These are phyloP conservation scores for Phthorimaea operculella DNA, from an alignment of 1,140 invertebrate species.

Conservation along the genomic window DNA sequence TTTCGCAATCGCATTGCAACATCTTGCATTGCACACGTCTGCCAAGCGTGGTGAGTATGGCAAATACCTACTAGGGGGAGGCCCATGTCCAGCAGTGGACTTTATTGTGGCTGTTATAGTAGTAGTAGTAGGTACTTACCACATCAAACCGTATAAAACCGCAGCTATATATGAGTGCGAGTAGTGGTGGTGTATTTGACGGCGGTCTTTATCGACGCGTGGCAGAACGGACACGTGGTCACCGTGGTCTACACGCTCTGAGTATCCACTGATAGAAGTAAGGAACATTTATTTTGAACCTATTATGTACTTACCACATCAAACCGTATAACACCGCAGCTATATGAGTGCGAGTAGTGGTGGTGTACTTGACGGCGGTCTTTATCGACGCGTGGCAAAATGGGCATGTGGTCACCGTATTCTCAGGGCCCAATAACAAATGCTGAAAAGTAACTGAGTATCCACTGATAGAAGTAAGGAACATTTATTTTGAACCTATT, in stretches of 20 bases:
- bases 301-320: slow-evolving; percentile 66
- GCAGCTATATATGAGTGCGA: slow-evolving; percentile 71
- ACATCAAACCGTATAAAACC: slow-evolving; percentile 64
- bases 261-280: too few species aligned
- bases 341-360: slow-evolving; percentile 69
- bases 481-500: too few species aligned
- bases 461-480: too few species aligned
- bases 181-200: slow-evolving; percentile 61
- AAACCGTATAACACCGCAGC: slow-evolving; percentile 68
- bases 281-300: too few species aligned
- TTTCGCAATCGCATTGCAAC: too few species aligned
- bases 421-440: slow-evolving; percentile 51
- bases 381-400: slow-evolving; percentile 63
- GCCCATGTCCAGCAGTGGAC: too few species aligned
- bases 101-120: too few species aligned
- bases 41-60: too few species aligned
- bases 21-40: too few species aligned
- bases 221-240: slow-evolving; percentile 70
- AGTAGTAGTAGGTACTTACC: too few species aligned
- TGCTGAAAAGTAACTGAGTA: background rate
- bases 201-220: slow-evolving; percentile 55
- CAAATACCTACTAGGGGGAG: too few species aligned
- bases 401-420: slow-evolving; percentile 62
- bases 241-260: too few species aligned
- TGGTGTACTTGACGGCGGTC: slow-evolving; percentile 60